A percentile compares a stretch with the other conserved stretches of the same genome.
These are phyloP conservation scores for Numenius arquata DNA, from an alignment of 2,113 vertebrate genomes.

Conservation along the genomic window DNA sequence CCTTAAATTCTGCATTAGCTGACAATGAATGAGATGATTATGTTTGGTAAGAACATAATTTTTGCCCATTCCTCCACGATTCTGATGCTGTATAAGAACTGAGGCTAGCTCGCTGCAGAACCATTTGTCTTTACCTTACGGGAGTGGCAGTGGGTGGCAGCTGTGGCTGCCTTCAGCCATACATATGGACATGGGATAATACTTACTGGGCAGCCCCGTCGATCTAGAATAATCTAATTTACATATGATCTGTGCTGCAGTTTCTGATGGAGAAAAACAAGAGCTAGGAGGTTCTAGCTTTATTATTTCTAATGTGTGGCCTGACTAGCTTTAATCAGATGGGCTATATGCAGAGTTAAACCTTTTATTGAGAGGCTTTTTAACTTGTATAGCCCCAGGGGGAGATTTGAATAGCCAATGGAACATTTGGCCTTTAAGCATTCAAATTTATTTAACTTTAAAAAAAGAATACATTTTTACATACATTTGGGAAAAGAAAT, in stretches of 20 bases:
- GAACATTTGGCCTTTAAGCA: not conserved
- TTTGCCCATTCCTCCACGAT: not conserved
- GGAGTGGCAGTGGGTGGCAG: not conserved
- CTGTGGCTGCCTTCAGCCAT: not conserved
- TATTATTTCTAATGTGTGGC: not conserved
- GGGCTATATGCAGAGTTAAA: not conserved
- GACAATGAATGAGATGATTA: not conserved
- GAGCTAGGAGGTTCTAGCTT: not conserved
- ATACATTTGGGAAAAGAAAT: not conserved
- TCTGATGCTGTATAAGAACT: not conserved
- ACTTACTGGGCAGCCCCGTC: not conserved
- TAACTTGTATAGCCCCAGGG: not conserved
- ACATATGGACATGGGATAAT: not conserved
- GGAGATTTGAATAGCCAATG: not conserved
- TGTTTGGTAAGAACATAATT: not conserved
- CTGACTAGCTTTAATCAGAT: not conserved
- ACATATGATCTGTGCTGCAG: not conserved
- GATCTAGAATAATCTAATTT: not conserved
- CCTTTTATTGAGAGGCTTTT: not conserved
- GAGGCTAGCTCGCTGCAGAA: fast-evolving
- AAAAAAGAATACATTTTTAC: not conserved
- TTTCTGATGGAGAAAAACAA: not conserved
- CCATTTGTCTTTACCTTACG: not conserved
- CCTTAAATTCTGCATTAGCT: not conserved
- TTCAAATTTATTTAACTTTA: not conserved